Conservation (phyloP, 2,888 invertebrate species). For the Bombylius discolor region DNA sequence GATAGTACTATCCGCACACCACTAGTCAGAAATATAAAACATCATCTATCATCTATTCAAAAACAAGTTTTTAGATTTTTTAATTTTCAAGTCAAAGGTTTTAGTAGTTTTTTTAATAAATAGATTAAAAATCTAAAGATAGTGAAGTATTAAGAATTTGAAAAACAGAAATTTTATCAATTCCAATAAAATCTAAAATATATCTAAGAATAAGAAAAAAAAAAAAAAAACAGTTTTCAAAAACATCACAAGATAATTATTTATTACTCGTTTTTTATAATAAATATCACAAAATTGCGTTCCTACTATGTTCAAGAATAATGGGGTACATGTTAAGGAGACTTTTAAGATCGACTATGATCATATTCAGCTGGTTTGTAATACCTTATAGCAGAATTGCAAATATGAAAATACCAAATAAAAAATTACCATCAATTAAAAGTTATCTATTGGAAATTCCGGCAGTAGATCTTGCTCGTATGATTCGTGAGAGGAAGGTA, state of each 20-base stretch:
- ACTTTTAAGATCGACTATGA: slow-evolving; percentile 45
- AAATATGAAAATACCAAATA: slow-evolving; percentile 42
- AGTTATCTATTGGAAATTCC: slow-evolving; percentile 55
- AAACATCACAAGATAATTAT: neutral
- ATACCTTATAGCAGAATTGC: slow-evolving; percentile 39
- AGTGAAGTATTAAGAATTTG: no score
- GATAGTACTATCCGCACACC: no score
- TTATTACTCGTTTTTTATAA: slow-evolving; percentile 16
- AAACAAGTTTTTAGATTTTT: no score
- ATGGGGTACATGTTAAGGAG: slow-evolving; percentile 47
- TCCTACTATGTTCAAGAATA: slow-evolving; percentile 41
- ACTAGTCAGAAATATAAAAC: no score
- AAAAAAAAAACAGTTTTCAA: no score
- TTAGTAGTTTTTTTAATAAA: no score
- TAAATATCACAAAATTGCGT: slow-evolving; percentile 33
- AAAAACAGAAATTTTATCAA: no score
- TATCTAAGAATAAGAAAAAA: no score
- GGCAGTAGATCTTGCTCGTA: slow-evolving; percentile 52
- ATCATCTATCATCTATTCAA: no score
- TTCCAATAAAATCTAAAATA: no score
- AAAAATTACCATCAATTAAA: slow-evolving; percentile 50
- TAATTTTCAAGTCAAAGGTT: no score
- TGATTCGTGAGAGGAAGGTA: slow-evolving; percentile 60
- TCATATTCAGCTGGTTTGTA: slow-evolving; percentile 44
- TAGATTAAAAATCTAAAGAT: no score